phyloP scores from a whole-genome alignment of 2,113 vertebrate species.

The Notiomystis cincta region DNA sequence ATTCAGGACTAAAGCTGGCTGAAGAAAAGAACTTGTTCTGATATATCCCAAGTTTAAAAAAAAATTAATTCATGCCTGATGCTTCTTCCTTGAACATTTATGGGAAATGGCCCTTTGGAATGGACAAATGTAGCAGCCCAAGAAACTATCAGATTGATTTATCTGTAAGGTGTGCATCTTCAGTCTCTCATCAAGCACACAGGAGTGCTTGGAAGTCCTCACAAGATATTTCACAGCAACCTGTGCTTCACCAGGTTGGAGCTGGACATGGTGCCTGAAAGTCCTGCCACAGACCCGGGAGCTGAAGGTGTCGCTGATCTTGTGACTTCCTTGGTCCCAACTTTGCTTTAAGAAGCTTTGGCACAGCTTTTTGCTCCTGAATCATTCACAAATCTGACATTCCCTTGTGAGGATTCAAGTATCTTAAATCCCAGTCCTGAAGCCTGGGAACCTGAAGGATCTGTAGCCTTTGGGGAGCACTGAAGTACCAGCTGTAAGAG shows the following conservation, averaged over 20 bases:
- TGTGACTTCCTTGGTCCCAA: background rate
- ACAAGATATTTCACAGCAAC: background rate
- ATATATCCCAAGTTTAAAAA: background rate
- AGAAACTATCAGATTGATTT: background rate
- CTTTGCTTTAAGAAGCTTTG: background rate
- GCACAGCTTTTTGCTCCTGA: background rate
- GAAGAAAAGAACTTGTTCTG: background rate
- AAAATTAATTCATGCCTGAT: rapidly evolving
- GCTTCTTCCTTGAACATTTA: background rate
- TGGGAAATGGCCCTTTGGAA: background rate
- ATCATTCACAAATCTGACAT: background rate
- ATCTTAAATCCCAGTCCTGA: background rate
- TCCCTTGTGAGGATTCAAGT: background rate
- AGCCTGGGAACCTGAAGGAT: background rate
- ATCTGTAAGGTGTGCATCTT: background rate
- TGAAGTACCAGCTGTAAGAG: background rate
- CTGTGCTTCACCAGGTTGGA: background rate
- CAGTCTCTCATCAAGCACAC: background rate
- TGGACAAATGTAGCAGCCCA: background rate
- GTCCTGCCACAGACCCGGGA: background rate
- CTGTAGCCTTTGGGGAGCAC: background rate
- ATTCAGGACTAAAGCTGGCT: background rate
- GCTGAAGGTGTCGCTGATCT: background rate
- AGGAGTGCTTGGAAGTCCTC: background rate
- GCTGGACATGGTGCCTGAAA: background rate